These are phyloP conservation scores for Coranthus polyacanthus DNA, from an alignment of 2,797 vertebrate species.

Conservation along the genomic window DNA sequence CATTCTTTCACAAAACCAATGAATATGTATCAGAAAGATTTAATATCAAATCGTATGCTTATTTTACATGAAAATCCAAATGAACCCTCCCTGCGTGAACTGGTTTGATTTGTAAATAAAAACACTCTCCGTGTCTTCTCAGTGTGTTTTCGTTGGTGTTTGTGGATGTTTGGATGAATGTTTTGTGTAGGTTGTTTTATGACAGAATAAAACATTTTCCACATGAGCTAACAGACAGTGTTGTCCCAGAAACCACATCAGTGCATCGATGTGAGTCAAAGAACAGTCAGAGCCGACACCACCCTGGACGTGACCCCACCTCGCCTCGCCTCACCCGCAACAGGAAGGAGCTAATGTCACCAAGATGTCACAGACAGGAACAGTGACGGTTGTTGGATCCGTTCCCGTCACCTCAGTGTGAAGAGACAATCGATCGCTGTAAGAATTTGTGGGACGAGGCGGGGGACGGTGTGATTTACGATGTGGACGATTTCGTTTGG, in stretches of 20 bases:
- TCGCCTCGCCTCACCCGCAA: conserved; percentile 42
- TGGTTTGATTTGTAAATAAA: too few relatives aligned
- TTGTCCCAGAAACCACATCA: conserved; percentile 57
- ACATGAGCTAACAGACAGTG: not conserved
- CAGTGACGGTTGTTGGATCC: conserved; percentile 28
- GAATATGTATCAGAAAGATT: too few relatives aligned
- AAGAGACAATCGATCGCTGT: conserved; percentile 41
- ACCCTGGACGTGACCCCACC: conserved; percentile 35
- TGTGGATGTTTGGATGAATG: too few relatives aligned
- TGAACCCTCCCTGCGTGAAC: too few relatives aligned
- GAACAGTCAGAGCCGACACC: conserved; percentile 34
- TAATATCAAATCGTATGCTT: too few relatives aligned
- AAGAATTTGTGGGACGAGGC: conserved; percentile 27
- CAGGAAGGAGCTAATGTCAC: conserved; percentile 72
- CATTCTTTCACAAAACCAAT: too few relatives aligned
- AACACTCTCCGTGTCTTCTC: too few relatives aligned
- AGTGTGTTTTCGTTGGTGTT: too few relatives aligned
- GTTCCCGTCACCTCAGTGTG: conserved; percentile 48
- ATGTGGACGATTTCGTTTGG: conserved; percentile 23
- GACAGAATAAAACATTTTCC: conserved; percentile 14
- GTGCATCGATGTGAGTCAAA: conserved; percentile 34
- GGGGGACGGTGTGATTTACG: conserved; percentile 56
- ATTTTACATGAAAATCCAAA: too few relatives aligned
- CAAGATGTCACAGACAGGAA: conserved; percentile 71
- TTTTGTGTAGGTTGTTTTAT: too few relatives aligned